Base-by-base conservation (phyloP, 2,888 invertebrate genomes). In the Xanthia togata region DNA sequence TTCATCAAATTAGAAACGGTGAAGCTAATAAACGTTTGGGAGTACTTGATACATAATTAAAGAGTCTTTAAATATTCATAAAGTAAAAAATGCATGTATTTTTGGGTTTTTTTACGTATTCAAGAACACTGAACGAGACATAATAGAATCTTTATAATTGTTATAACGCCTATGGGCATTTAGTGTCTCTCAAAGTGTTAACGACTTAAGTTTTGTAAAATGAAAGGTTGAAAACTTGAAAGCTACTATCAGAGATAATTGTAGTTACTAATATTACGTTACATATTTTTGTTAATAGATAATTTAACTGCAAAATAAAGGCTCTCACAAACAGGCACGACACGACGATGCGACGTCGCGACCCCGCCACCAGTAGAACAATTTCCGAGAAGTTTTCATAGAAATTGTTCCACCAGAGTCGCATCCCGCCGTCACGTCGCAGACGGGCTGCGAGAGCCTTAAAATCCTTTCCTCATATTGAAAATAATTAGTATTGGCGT, bases 31-130 rank as follows among this genome's bases (percentile, higher is more conserved):
- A 84, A 65, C 31, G 55, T 70, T 70, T 60, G 12, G 70, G 47
- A 63, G 74, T 35, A 59, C 82, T 78, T 87, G 68, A 65, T 62
- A 50, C 50, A 71, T 81, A 75, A 78, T 84, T 77, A 63, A 70
- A 47, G 50, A 62, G 26, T 47, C 59, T 73, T 38, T 59, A 68
- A 78, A 72, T 70, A 71, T 85, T 47, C 17, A 64, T 41, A 26
- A 63, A 53, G 26, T 35, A 23, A 67, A 77, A 70, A 57, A 62
- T 17, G 23, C 20, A 50, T 9, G 20, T 73, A 53, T 60, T 50
- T 65, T 70, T 55, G 1, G n/a, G 23, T 14, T 63, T 57, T 50
- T 68, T 35, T 53, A 47, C 17, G 47, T 17, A 47, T 47, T 47
- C 47, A 47, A 23, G 8, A 8, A 20, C 20, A 50, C 20, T 50